phyloP scores from a whole-genome alignment of 2,113 vertebrate genomes.

The Elaphurus davidianus region DNA sequence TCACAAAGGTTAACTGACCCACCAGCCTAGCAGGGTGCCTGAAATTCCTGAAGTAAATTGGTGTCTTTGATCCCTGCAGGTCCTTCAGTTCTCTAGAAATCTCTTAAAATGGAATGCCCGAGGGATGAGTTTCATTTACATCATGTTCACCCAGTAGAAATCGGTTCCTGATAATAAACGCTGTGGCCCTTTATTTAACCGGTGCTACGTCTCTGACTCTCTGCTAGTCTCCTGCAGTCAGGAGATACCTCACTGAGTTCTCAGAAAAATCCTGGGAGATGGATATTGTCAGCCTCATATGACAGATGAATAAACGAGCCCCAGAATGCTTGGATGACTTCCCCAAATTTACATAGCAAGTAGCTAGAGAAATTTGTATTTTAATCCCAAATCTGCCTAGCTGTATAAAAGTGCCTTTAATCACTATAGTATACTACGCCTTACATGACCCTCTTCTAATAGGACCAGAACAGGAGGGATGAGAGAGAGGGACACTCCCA shows the following conservation, averaged over 20 bases:
- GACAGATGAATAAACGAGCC: neutral
- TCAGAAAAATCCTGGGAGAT: neutral
- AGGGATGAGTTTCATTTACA: neutral
- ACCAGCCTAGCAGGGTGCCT: neutral
- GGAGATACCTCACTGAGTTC: neutral
- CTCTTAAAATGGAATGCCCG: neutral
- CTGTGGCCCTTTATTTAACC: neutral
- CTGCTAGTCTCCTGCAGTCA: neutral
- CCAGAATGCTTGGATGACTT: neutral
- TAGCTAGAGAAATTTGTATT: neutral
- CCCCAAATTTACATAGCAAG: neutral
- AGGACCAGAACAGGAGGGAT: neutral
- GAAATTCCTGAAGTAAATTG: neutral
- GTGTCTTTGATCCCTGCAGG: neutral
- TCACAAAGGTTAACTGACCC: neutral
- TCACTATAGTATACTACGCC: neutral
- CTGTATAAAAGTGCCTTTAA: neutral
- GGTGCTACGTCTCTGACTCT: neutral
- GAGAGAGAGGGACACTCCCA: accelerated
- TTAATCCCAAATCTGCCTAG: neutral
- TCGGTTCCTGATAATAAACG: neutral
- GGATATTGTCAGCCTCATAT: neutral
- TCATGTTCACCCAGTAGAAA: neutral
- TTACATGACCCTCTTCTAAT: neutral
- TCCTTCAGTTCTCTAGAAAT: neutral